Percentiles rank a stretch among this genome's conserved stretches.
These are phyloP conservation scores for Acanthococcus lagerstroemiae DNA, from an alignment of 2,888 invertebrate species.

Conservation along the genomic window DNA sequence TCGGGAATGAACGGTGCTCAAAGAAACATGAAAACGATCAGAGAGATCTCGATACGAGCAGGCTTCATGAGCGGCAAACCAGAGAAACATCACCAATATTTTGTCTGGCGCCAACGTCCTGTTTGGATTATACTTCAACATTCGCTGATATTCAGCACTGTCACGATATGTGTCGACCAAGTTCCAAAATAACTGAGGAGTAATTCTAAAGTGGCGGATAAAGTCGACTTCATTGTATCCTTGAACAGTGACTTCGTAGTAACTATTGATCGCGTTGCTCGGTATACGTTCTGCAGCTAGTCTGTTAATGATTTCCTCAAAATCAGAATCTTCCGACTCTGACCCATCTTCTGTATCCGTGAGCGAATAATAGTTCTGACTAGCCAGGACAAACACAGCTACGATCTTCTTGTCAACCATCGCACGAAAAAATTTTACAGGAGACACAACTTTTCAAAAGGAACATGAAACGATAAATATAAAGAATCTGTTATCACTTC, in stretches of 20 bases:
- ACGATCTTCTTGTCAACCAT: no score
- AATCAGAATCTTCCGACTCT: no score
- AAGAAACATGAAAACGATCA: not conserved
- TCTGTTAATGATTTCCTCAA: no score
- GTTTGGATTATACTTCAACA: not conserved
- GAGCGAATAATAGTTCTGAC: no score
- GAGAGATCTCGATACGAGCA: not conserved
- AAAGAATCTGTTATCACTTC: no score
- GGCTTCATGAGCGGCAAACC: not conserved
- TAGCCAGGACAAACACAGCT: no score
- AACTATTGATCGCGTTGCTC: not conserved
- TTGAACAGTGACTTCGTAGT: not conserved
- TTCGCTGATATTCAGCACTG: not conserved
- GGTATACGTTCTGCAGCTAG: no score
- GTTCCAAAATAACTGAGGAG: not conserved
- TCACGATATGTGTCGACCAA: not conserved
- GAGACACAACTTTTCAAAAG: no score
- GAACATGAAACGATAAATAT: no score
- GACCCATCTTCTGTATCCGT: no score
- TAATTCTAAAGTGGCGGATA: not conserved
- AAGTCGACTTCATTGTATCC: not conserved
- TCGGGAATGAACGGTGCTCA: not conserved
- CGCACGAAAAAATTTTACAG: no score
- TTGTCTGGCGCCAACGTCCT: not conserved
- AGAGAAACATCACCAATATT: not conserved